Evolutionary conservation across 1,140 invertebrate species (phyloP), one percentile per base, ranked within the genome.

Genomic region (Maconellicoccus hirsutus): DNA sequence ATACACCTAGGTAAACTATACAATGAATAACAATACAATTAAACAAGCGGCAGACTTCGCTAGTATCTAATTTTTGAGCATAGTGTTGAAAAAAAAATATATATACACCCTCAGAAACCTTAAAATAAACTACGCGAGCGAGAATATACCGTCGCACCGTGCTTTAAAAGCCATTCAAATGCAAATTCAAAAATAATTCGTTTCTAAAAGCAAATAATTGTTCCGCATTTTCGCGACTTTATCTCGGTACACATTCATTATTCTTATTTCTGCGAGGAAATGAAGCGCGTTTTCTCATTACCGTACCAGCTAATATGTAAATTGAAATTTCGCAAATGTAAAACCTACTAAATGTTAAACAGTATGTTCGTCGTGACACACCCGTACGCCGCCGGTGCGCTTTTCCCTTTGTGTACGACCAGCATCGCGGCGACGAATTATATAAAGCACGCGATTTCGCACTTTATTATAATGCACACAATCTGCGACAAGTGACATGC

Each of bases 151-250:
- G 12, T 33, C 42, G n/a, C n/a, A 52, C 42, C 6, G n/a, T 19
- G 42, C 42, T n/a, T n/a, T 52, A 19, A 52, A 52, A 52, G 42
- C 42, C 42, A 52, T 52, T 52, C 42, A 52, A 52, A 52, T 52
- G 42, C 42, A 52, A 52, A 52, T 52, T 52, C 42, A 14, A 52
- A 52, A 52, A 52, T 52, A 52, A 52, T 52, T 52, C 42, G 42
- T 52, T 52, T 52, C 42, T 52, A 52, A 52, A 52, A 52, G 42
- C 42, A 52, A 52, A 19, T 52, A 52, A 52, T 52, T 52, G 42
- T 52, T 52, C 42, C 10, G n/a, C 42, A 19, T 52, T 52, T 52
- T 52, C 42, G 42, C 42, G 42, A 52, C 42, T 52, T 52, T 52
- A 52, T 52, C 42, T 16, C 42, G 42, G 42, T 52, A 52, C 42